These are phyloP conservation scores for Harpalus rubripes DNA, from an alignment of 2,888 invertebrate species.

Conservation along the genomic window DNA sequence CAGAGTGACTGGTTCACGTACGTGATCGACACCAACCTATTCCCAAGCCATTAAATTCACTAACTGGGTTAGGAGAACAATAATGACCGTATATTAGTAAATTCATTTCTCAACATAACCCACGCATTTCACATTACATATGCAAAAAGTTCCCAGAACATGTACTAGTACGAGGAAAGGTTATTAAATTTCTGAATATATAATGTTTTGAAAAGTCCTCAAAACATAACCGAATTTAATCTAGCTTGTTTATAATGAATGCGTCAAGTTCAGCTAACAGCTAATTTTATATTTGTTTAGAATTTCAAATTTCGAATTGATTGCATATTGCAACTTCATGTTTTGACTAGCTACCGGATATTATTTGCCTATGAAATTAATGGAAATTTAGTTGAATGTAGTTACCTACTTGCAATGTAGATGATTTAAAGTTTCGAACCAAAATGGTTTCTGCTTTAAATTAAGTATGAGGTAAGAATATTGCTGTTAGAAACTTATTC, in stretches of 20 bases:
- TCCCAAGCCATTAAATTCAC: conserved; percentile 39
- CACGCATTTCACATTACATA: neutral
- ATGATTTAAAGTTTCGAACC: no score
- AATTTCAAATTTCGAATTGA: neutral
- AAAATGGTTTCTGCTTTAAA: no score
- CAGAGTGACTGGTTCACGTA: conserved; percentile 5
- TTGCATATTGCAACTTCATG: neutral
- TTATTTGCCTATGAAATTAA: no score
- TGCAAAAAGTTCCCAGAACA: neutral
- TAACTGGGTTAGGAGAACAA: conserved; percentile 37
- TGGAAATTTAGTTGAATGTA: no score
- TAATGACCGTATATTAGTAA: conserved; percentile 27
- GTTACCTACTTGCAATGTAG: no score
- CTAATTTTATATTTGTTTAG: conserved; percentile 16
- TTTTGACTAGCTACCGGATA: neutral
- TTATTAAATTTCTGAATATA: neutral
- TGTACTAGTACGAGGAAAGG: neutral
- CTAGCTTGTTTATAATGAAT: neutral
- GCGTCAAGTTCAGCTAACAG: neutral
- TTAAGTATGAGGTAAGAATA: no score
- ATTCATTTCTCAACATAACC: conserved; percentile 16
- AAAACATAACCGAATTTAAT: neutral
- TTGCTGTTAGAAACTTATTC: no score
- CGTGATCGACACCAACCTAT: conserved; percentile 39
- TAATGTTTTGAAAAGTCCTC: neutral